These are phyloP conservation scores for Turnix velox DNA, from an alignment of 2,113 vertebrate genomes.

Conservation along the genomic window DNA sequence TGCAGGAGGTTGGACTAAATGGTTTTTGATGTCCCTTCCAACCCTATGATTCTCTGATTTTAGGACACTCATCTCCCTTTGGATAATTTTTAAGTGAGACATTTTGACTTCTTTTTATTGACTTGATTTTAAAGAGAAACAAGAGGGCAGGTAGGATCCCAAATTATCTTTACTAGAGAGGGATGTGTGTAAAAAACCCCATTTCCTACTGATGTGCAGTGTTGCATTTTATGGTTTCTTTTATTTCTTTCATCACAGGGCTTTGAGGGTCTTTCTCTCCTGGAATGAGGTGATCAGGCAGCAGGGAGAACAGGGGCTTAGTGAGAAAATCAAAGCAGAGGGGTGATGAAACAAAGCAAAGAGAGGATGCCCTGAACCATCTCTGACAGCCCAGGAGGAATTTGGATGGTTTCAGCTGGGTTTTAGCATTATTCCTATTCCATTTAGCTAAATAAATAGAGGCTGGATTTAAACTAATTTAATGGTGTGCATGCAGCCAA, in stretches of 20 bases:
- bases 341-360: fast-evolving
- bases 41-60: no score
- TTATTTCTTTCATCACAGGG: neutral
- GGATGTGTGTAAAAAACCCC: neutral
- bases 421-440: slow-evolving; percentile 13
- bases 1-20: no score
- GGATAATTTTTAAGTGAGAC: neutral
- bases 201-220: neutral
- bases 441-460: slow-evolving; percentile 47
- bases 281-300: neutral
- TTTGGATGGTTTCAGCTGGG: neutral
- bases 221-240: neutral
- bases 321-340: neutral
- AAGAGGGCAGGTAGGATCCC: neutral
- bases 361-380: neutral
- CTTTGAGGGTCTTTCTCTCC: neutral
- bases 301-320: neutral
- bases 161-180: neutral
- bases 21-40: no score
- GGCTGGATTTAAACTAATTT: slow-evolving; percentile 6
- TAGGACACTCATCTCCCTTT: neutral
- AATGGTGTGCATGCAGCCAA: neutral
- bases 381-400: neutral
- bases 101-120: neutral
- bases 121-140: neutral